These are phyloP conservation scores for Bettongia penicillata DNA, from an alignment of 2,113 vertebrate species.

Conservation along the genomic window DNA sequence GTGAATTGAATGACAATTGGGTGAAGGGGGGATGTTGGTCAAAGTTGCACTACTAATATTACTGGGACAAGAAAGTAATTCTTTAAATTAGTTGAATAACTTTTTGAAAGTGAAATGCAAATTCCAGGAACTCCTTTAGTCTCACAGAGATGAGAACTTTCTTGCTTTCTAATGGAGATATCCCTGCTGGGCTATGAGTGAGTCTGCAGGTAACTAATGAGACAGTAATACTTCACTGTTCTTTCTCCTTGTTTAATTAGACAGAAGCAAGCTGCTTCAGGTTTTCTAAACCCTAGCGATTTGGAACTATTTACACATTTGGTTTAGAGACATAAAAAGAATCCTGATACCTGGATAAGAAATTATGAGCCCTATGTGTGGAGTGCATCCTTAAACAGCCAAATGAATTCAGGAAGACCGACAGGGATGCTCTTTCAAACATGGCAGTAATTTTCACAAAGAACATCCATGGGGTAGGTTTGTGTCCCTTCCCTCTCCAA, in stretches of 20 bases:
- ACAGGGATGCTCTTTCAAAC: constrained; percentile 7
- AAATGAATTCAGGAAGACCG: constrained; percentile 11
- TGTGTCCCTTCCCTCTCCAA: constrained; percentile 60
- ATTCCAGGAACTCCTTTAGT: neutral
- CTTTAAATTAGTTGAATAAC: neutral
- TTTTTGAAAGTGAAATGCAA: neutral
- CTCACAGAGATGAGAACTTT: neutral
- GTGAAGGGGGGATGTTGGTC: neutral
- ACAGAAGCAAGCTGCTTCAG: constrained; percentile 35
- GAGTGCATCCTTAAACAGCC: constrained; percentile 61
- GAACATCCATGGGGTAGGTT: constrained; percentile 33
- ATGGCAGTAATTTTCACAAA: constrained; percentile 49
- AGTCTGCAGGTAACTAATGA: constrained; percentile 51
- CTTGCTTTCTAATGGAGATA: constrained; percentile 14
- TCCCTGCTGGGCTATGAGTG: constrained; percentile 25
- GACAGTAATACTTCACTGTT: neutral
- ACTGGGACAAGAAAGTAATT: neutral
- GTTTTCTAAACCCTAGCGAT: constrained; percentile 51
- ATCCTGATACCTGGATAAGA: constrained; percentile 73
- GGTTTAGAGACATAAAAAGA: constrained; percentile 74
- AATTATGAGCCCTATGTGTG: constrained; percentile 62
- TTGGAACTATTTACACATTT: constrained; percentile 56
- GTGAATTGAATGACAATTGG: neutral
- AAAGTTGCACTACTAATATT: neutral
- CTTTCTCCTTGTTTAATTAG: constrained; percentile 33